Evolutionary conservation across 2,113 vertebrate genomes (phyloP).

Genomic region (Mus pahari): DNA sequence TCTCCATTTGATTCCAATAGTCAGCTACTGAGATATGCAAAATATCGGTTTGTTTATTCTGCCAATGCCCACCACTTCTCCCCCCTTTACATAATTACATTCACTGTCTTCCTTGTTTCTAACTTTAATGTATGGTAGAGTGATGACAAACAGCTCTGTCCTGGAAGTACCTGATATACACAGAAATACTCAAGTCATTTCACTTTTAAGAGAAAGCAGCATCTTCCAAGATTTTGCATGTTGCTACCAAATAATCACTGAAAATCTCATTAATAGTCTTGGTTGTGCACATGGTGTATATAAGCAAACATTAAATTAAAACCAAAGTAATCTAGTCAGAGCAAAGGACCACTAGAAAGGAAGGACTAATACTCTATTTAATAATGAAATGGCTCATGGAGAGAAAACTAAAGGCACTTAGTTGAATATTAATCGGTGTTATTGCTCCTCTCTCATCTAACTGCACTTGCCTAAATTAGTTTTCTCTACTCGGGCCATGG

Average conservation of each 20-base stretch:
- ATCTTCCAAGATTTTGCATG: background rate
- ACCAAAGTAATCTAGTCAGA: background rate
- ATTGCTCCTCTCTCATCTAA: background rate
- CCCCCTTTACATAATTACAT: background rate
- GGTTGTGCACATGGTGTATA: background rate
- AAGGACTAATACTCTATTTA: conserved; percentile 3
- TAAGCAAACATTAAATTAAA: conserved; percentile 44
- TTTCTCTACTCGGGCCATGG: conserved; percentile 28
- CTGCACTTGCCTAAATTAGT: background rate
- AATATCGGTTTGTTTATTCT: background rate
- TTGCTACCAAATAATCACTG: background rate
- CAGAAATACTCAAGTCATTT: background rate
- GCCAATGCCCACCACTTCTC: background rate
- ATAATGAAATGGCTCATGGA: conserved; percentile 30
- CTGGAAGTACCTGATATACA: background rate
- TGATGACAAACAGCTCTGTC: background rate
- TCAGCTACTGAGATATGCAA: background rate
- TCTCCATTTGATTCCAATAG: background rate
- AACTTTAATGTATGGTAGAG: background rate
- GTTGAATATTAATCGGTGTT: background rate
- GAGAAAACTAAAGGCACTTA: conserved; percentile 8
- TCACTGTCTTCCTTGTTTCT: conserved; percentile 1
- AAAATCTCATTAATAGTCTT: background rate
- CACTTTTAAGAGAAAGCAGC: background rate
- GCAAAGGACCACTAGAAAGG: background rate